Evolutionary conservation across 2,797 vertebrate species (phyloP).

Genomic region (Ataeniobius toweri): DNA sequence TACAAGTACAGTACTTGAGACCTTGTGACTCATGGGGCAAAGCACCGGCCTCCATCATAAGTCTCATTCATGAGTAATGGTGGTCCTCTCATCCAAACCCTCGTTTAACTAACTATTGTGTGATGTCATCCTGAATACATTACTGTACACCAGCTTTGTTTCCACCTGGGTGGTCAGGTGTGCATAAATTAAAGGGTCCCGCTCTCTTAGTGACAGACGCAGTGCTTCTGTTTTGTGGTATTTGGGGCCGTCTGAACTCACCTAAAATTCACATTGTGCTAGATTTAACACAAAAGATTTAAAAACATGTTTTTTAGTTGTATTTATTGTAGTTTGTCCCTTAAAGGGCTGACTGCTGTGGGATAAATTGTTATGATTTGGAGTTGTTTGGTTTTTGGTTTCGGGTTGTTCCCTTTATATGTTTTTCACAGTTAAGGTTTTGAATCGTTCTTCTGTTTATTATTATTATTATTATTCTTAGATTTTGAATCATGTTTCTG

Average conservation of each 20-base stretch:
- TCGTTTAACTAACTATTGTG: conserved; percentile 31
- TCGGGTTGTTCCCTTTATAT: too few species aligned
- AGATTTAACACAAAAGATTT: neutral
- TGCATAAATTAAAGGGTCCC: neutral
- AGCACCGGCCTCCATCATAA: conserved; percentile 27
- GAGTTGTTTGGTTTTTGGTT: too few species aligned
- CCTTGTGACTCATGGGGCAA: conserved; percentile 11
- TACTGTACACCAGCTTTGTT: conserved; percentile 33
- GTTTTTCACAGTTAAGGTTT: too few species aligned
- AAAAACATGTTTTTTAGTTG: neutral
- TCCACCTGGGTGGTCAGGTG: neutral
- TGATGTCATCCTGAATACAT: conserved; percentile 42
- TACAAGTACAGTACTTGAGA: conserved; percentile 16
- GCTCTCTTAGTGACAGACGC: neutral
- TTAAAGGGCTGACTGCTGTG: neutral
- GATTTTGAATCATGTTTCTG: too few species aligned
- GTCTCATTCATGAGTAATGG: conserved; percentile 37
- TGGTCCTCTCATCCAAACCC: conserved; percentile 28
- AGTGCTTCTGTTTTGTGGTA: neutral
- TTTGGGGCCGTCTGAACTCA: neutral
- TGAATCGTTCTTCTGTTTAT: too few species aligned
- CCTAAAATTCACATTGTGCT: neutral
- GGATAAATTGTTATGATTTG: too few species aligned
- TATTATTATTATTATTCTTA: too few species aligned
- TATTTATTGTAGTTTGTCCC: neutral